These are phyloP conservation scores for Neopipo cinnamomea DNA, from an alignment of 2,113 vertebrate genomes.

Conservation along the genomic window DNA sequence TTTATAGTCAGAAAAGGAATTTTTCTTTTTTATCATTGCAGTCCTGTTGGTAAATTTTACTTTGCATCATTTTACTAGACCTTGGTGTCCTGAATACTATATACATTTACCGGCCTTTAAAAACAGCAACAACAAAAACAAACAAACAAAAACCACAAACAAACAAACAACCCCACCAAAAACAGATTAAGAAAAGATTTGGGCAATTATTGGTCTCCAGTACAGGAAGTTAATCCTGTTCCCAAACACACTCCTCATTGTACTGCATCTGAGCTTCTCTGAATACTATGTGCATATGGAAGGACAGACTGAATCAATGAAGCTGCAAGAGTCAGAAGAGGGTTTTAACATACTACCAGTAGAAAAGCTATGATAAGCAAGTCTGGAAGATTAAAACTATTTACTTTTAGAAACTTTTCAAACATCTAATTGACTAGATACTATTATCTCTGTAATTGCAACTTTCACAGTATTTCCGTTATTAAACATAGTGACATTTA, in stretches of 20 bases:
- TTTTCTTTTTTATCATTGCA: neutral
- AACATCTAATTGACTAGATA: neutral
- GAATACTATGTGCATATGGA: fast-evolving
- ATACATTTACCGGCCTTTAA: neutral
- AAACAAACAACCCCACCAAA: neutral
- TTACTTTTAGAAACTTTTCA: neutral
- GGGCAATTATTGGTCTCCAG: neutral
- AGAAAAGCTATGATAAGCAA: neutral
- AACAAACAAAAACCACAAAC: no score
- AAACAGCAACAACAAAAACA: neutral
- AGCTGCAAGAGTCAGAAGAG: neutral
- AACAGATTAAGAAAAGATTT: neutral
- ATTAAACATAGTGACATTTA: neutral
- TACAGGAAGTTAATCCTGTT: neutral
- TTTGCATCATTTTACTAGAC: neutral
- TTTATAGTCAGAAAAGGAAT: neutral
- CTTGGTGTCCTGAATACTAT: neutral
- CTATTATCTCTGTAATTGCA: neutral
- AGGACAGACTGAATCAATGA: neutral
- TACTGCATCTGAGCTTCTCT: neutral
- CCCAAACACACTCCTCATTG: neutral
- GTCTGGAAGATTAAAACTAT: neutral
- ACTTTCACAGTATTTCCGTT: neutral
- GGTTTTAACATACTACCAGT: neutral
- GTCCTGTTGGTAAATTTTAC: neutral